phyloP scores from a whole-genome alignment of 2,888 invertebrate genomes.

The Papilio demoleus region DNA sequence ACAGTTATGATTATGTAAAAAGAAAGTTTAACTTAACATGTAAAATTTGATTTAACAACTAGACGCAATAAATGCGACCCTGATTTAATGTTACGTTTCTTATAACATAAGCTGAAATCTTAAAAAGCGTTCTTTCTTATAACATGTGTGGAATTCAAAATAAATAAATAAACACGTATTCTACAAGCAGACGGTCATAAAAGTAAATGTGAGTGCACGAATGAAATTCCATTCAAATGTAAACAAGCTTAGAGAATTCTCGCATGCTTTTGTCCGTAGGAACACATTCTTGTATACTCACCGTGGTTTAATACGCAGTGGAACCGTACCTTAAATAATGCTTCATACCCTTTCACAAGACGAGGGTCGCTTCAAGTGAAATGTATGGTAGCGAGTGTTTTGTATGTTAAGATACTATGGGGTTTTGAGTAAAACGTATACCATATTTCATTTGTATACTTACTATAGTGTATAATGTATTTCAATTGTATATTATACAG shows the following conservation, averaged over 20 bases:
- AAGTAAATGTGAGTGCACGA: slow-evolving; percentile 5
- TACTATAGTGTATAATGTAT: background rate
- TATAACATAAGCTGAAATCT: too few relatives aligned
- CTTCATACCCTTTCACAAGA: slow-evolving; percentile 1
- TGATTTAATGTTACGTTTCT: too few relatives aligned
- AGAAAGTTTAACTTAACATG: too few relatives aligned
- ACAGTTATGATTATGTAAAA: too few relatives aligned
- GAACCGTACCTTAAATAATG: background rate
- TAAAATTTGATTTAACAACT: too few relatives aligned
- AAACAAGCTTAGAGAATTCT: slow-evolving; percentile 5
- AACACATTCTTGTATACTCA: slow-evolving; percentile 5
- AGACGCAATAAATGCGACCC: too few relatives aligned
- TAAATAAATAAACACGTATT: background rate
- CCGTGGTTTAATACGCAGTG: slow-evolving; percentile 12
- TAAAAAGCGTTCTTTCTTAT: too few relatives aligned
- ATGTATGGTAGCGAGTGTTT: background rate
- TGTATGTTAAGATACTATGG: background rate
- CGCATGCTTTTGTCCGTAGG: background rate
- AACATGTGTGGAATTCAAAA: too few relatives aligned
- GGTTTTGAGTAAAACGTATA: background rate
- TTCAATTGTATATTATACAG: background rate
- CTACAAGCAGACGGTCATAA: background rate
- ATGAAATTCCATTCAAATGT: slow-evolving; percentile 18
- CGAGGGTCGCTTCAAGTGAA: background rate
- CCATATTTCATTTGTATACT: background rate